Conservation (phyloP, 1,140 invertebrate species). For the Drosophila rufa region DNA sequence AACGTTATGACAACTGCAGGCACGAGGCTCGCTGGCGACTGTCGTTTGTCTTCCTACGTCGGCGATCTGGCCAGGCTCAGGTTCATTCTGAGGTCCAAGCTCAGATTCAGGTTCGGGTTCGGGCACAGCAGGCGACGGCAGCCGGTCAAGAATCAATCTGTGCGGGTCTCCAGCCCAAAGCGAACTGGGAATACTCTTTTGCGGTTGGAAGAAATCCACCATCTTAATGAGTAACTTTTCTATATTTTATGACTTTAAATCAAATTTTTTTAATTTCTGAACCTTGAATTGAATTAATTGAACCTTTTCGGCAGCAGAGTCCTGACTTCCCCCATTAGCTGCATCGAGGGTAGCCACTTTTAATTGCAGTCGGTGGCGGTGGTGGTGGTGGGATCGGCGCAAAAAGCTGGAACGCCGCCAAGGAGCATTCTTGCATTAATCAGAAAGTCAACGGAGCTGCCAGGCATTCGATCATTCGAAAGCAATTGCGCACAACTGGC, state of each 20-base stretch:
- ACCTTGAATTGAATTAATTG: no score
- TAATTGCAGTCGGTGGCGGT: slow-evolving; percentile 58
- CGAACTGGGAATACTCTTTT: slow-evolving; percentile 32
- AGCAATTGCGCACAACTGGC: slow-evolving; percentile 66
- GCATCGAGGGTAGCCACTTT: slow-evolving; percentile 58
- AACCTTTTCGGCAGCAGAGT: neutral
- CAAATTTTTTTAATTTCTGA: no score
- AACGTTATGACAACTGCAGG: slow-evolving; percentile 81
- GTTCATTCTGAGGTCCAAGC: slow-evolving; percentile 1
- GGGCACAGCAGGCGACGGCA: slow-evolving; percentile 62
- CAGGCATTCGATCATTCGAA: slow-evolving; percentile 74
- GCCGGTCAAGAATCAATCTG: slow-evolving; percentile 53
- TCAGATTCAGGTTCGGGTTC: slow-evolving; percentile 21
- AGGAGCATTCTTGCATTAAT: slow-evolving; percentile 82
- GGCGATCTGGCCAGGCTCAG: slow-evolving; percentile 43
- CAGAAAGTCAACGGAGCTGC: slow-evolving; percentile 83
- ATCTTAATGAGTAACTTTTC: neutral
- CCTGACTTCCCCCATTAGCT: neutral
- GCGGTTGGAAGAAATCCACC: no score
- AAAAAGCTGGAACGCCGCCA: slow-evolving; percentile 67
- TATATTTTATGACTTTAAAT: no score
- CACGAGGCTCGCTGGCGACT: slow-evolving; percentile 69
- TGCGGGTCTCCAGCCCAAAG: neutral
- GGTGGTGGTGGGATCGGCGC: slow-evolving; percentile 40
- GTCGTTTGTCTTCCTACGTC: slow-evolving; percentile 31